Percentiles rank a stretch among this genome's conserved stretches.
These are phyloP conservation scores for Gorsachius magnificus DNA, from an alignment of 2,797 vertebrate genomes.

Conservation along the genomic window DNA sequence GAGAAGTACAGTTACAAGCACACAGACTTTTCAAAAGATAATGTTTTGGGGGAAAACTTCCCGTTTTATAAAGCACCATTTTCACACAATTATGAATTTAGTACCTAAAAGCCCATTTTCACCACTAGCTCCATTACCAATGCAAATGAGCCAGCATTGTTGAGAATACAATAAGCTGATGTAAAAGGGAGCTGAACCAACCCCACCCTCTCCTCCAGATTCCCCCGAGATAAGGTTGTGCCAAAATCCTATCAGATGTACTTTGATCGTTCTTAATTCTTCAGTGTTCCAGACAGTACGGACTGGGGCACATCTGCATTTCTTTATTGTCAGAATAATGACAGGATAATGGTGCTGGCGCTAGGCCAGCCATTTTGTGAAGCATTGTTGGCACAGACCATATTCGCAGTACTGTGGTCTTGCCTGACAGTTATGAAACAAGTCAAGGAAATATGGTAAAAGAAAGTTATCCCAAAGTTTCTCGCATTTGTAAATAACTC, in stretches of 20 bases:
- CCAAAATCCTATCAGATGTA: conserved; percentile 31
- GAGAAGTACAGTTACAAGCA: background rate
- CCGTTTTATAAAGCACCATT: background rate
- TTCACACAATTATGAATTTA: background rate
- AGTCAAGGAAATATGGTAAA: background rate
- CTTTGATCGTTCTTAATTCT: conserved; percentile 31
- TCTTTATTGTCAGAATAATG: conserved; percentile 48
- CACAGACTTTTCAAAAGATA: background rate
- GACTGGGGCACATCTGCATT: conserved; percentile 44
- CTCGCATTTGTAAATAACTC: background rate
- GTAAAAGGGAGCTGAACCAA: conserved; percentile 18
- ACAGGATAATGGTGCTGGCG: conserved; percentile 47
- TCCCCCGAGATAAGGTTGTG: background rate
- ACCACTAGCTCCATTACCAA: background rate
- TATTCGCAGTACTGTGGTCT: background rate
- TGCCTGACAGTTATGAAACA: background rate
- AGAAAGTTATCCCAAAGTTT: background rate
- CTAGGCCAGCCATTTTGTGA: background rate
- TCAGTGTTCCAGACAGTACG: conserved; percentile 9
- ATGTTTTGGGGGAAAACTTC: background rate
- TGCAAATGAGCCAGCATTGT: background rate
- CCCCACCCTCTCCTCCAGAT: conserved; percentile 4
- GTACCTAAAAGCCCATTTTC: background rate
- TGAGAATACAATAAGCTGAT: conserved; percentile 13
- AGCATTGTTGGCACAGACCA: background rate